Percentiles rank a stretch among this genome's conserved stretches.
Evolutionary conservation across 2,888 invertebrate genomes (phyloP).

Genomic region (Graphium colonna): DNA sequence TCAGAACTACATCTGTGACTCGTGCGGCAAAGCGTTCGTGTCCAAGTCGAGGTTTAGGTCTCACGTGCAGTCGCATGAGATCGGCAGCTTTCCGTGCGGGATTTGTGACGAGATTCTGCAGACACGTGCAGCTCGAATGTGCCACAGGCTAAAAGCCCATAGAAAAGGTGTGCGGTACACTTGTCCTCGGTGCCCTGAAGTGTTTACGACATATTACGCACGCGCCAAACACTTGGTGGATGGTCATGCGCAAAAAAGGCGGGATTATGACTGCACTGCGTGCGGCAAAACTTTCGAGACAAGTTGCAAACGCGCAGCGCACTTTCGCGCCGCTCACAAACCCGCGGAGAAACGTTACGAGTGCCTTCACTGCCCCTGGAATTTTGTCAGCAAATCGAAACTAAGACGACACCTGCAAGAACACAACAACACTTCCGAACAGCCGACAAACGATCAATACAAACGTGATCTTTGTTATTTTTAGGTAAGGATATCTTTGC

Average conservation of each 20-base stretch:
- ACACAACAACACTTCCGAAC: constrained; percentile 34
- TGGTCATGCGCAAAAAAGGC: constrained; percentile 49
- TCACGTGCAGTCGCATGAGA: constrained; percentile 62
- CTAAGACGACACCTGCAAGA: constrained; percentile 46
- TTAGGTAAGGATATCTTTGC: constrained; percentile 40
- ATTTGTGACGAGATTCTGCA: constrained; percentile 53
- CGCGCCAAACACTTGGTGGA: constrained; percentile 61
- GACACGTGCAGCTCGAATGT: constrained; percentile 55
- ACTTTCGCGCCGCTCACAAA: constrained; percentile 48
- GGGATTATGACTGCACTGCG: constrained; percentile 47
- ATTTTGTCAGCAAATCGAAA: constrained; percentile 49
- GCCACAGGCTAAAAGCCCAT: constrained; percentile 55
- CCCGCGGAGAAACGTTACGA: constrained; percentile 40
- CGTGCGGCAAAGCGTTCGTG: constrained; percentile 65
- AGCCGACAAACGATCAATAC: neutral
- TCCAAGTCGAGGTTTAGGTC: constrained; percentile 62
- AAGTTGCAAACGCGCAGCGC: constrained; percentile 55
- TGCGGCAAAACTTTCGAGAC: constrained; percentile 56
- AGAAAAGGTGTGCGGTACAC: constrained; percentile 58
- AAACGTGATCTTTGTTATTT: constrained; percentile 40
- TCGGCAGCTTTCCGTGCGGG: constrained; percentile 60
- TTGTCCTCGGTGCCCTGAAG: constrained; percentile 62
- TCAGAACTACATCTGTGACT: constrained; percentile 64
- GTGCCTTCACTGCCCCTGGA: constrained; percentile 48
- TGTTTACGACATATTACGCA: constrained; percentile 58